A percentile compares a stretch with the other conserved stretches of the same genome.
Conservation (phyloP, 1,140 invertebrate species). For the Triops cancriformis region DNA sequence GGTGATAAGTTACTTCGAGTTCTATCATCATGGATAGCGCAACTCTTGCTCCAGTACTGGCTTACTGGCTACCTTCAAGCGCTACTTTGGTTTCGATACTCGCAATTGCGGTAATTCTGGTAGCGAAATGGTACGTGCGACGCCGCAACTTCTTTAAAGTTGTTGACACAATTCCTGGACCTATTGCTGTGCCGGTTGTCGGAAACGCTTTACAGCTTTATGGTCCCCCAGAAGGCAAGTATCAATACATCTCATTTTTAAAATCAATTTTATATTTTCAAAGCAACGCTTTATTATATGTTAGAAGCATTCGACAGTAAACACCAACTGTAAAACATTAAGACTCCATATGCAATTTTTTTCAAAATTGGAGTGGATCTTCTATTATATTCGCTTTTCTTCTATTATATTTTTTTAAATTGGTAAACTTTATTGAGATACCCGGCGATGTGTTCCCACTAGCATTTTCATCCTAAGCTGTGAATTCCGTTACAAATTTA, state of each 20-base stretch:
- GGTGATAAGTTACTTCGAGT: neutral
- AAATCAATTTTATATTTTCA: too few relatives aligned
- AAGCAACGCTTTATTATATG: too few relatives aligned
- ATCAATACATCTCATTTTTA: neutral
- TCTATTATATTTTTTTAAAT: too few relatives aligned
- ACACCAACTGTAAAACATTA: too few relatives aligned
- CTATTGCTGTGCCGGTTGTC: conserved; percentile 45
- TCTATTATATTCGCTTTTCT: too few relatives aligned
- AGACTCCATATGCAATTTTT: too few relatives aligned
- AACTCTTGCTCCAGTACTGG: neutral
- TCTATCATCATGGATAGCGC: neutral
- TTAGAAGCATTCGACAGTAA: too few relatives aligned
- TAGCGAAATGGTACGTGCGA: neutral
- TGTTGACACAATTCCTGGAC: conserved; percentile 43
- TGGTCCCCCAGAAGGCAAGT: conserved; percentile 26
- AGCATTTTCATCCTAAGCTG: too few relatives aligned
- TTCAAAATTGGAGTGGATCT: too few relatives aligned
- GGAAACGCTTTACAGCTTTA: conserved; percentile 44
- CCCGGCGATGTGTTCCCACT: too few relatives aligned
- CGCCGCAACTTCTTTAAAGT: neutral
- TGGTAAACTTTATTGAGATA: too few relatives aligned
- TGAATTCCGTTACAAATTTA: too few relatives aligned
- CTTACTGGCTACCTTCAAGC: neutral
- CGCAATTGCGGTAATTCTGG: neutral
- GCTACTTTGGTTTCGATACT: neutral